phyloP scores from a whole-genome alignment of 2,797 vertebrate species.

The Platalea minor region DNA sequence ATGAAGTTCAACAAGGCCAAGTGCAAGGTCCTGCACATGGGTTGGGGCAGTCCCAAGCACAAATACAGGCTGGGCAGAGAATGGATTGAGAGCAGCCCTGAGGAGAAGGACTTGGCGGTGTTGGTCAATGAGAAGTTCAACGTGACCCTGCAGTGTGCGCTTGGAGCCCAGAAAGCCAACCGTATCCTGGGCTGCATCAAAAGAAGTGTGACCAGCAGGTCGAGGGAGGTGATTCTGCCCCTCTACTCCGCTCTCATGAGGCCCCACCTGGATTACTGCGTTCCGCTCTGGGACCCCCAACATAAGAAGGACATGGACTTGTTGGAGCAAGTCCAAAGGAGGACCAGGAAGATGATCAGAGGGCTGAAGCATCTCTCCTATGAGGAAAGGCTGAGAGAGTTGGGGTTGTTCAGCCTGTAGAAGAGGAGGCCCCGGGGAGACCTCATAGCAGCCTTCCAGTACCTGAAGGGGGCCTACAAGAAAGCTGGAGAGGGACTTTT shows the following conservation, averaged over 20 bases:
- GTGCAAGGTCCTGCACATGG: background rate
- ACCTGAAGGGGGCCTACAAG: background rate
- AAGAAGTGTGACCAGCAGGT: background rate
- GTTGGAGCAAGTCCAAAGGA: background rate
- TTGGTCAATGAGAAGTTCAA: background rate
- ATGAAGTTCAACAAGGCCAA: background rate
- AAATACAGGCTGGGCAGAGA: background rate
- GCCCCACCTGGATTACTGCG: background rate
- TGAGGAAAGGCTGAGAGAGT: background rate
- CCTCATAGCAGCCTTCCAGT: background rate
- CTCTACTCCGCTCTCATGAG: background rate
- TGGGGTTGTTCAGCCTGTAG: background rate
- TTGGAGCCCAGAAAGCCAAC: background rate
- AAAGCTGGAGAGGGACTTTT: background rate
- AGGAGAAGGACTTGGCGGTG: too few species aligned
- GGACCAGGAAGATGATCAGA: background rate
- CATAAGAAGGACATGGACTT: background rate
- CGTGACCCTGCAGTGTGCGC: background rate
- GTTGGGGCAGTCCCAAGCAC: background rate
- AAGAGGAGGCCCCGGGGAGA: background rate
- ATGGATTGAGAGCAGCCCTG: background rate
- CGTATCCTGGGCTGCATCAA: background rate
- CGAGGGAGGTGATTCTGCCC: background rate
- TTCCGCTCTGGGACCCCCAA: background rate
- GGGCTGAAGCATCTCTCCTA: background rate